phyloP scores from a whole-genome alignment of 1,140 invertebrate genomes.

The Wasmannia auropunctata region DNA sequence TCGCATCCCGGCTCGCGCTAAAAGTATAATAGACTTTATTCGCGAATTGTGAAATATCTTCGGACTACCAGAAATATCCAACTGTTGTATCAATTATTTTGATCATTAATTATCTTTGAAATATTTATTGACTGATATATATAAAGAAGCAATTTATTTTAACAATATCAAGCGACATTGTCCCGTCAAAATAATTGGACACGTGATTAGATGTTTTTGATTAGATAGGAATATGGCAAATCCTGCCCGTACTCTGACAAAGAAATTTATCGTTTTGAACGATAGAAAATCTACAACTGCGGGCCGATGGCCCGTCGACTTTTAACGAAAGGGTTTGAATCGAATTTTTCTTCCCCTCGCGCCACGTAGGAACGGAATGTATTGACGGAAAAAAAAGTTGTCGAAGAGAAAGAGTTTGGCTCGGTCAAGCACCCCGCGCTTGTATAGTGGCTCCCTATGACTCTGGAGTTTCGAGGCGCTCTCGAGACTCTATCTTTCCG shows the following conservation, averaged over 20 bases:
- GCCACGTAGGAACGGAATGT: constrained; percentile 59
- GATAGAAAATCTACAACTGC: background rate
- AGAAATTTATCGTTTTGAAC: constrained; percentile 18
- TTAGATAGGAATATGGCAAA: background rate
- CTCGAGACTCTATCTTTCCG: constrained; percentile 68
- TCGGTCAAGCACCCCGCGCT: constrained; percentile 72
- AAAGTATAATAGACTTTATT: constrained; percentile 45
- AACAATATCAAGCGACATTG: background rate
- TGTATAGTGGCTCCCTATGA: constrained; percentile 80
- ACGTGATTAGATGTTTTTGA: background rate
- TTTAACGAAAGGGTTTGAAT: constrained; percentile 51
- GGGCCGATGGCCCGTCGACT: background rate
- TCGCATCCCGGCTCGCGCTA: constrained; percentile 20
- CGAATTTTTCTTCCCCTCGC: constrained; percentile 31
- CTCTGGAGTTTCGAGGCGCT: constrained; percentile 80
- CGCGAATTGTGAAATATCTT: constrained; percentile 32
- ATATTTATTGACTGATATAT: background rate
- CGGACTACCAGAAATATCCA: background rate
- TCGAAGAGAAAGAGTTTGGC: constrained; percentile 69
- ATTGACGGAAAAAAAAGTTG: constrained; percentile 63
- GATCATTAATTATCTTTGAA: background rate
- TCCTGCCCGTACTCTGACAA: background rate
- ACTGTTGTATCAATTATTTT: too few species aligned
- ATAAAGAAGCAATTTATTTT: background rate
- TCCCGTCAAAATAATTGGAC: background rate